phyloP scores from a whole-genome alignment of 2,797 vertebrate species.

The Siniperca obscura region DNA sequence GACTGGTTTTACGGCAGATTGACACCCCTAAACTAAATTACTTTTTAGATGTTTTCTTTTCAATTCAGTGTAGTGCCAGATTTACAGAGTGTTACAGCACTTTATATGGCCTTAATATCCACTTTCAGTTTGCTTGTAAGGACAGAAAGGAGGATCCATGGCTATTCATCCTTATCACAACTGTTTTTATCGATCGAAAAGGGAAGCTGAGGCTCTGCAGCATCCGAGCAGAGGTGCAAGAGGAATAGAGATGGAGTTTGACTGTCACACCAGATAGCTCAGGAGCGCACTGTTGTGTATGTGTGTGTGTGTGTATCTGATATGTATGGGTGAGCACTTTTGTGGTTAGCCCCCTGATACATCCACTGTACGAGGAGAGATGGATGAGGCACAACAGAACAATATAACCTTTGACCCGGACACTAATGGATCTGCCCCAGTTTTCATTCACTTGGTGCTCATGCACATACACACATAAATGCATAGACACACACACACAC shows the following conservation, averaged over 20 bases:
- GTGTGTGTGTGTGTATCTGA: conserved; percentile 30
- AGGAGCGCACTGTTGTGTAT: neutral
- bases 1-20: neutral
- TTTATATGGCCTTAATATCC: conserved; percentile 44
- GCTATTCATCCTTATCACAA: conserved; percentile 64
- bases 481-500: neutral
- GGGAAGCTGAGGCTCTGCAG: conserved; percentile 35
- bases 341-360: conserved; percentile 53
- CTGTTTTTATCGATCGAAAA: conserved; percentile 59
- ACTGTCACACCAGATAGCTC: conserved; percentile 55
- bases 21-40: neutral
- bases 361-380: conserved; percentile 46
- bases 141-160: conserved; percentile 31
- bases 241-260: conserved; percentile 55
- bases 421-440: conserved; percentile 53
- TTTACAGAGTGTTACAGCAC: conserved; percentile 7
- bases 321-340: conserved; percentile 26
- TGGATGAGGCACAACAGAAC: conserved; percentile 62
- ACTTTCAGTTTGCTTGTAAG: conserved; percentile 46
- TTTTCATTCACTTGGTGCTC: conserved; percentile 16
- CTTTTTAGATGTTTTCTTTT: conserved; percentile 24
- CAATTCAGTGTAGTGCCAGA: conserved; percentile 4
- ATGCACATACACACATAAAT: neutral
- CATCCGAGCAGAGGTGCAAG: conserved; percentile 36
- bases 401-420: conserved; percentile 58